Evolutionary conservation across 2,888 invertebrate genomes (phyloP), one percentile per base, ranked within the genome.

Genomic region (Incurvaria masculella): DNA sequence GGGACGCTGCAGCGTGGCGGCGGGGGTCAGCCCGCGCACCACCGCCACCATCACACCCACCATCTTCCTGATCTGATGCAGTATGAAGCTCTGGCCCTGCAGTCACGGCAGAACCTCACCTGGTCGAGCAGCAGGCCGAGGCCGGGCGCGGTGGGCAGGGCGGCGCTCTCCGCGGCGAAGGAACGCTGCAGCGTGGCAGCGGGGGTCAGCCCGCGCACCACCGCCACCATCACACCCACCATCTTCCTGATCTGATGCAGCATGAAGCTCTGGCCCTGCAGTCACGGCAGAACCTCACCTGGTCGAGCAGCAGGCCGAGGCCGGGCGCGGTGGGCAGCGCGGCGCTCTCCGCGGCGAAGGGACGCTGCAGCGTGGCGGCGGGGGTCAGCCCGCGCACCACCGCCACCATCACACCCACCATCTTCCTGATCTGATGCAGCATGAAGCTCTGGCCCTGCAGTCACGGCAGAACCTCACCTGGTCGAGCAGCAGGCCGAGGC

Each of bases 1-100:
- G 0, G 82, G 83, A 52, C 80, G 75, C 17, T 82, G 80, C 51
- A 97, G 71, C 0, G 84, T 84, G 0, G 85, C 83, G 40, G 78
- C 71, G 20, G 84, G 72, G 0, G 87, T 81, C 47, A 86, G 81
- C 1, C 93, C 94, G 46, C 93, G 80, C 0, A 91, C 73, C 19
- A 96, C 81, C 0, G 94, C 94, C 58, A 97, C 84, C 38, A 85
- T 80, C 44, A 95, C 64, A 0, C 95, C 95, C 49, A 93, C 86
- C 98, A 99, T 99, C 82, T 99, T 99, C 26, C 99, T 81, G 52
- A 99, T 99, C 75, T 99, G 99, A 75, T 99, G 98, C 56, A 99
- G 65, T 94, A 99, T 97, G 66, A 99, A 99, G 68, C 97, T 97
- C 73, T 99, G 99, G 3, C 98, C 90, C 81, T 74, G 59, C n/a